phyloP scores from a whole-genome alignment of 2,888 invertebrate species.

The Saturnia pavonia region DNA sequence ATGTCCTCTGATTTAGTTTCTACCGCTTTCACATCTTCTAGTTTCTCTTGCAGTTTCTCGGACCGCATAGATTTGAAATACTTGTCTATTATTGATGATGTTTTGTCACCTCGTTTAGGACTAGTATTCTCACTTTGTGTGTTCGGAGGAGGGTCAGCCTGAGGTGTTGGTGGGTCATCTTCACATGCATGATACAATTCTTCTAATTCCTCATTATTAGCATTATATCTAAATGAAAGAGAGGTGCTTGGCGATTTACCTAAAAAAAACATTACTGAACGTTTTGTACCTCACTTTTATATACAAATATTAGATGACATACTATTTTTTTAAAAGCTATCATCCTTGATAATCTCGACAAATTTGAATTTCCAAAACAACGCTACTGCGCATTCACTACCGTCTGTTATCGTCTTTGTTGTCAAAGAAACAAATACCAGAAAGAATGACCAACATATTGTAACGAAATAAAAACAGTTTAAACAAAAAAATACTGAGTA shows the following conservation, averaged over 20 bases:
- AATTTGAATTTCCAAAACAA: background rate
- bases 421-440: conserved; percentile 50
- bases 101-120: conserved; percentile 72
- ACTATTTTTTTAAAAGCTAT: background rate
- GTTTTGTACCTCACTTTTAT: background rate
- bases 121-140: conserved; percentile 64
- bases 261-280: conserved; percentile 42
- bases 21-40: conserved; percentile 53
- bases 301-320: background rate
- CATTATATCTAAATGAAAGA: conserved; percentile 86
- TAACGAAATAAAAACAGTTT: background rate
- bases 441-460: conserved; percentile 8
- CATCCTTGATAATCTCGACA: conserved; percentile 4
- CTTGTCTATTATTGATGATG: conserved; percentile 74
- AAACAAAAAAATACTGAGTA: background rate
- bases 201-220: conserved; percentile 89
- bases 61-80: conserved; percentile 73
- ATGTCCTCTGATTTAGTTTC: conserved; percentile 57
- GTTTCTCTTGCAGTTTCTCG: conserved; percentile 60
- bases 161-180: conserved; percentile 78
- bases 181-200: conserved; percentile 85
- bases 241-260: conserved; percentile 75
- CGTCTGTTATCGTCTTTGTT: conserved; percentile 59
- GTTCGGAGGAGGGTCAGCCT: conserved; percentile 63
- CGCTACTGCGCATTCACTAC: conserved; percentile 21